Evolutionary conservation across 2,113 vertebrate species (phyloP), one percentile per base, ranked within the genome.

Genomic region (Saccopteryx bilineata): DNA sequence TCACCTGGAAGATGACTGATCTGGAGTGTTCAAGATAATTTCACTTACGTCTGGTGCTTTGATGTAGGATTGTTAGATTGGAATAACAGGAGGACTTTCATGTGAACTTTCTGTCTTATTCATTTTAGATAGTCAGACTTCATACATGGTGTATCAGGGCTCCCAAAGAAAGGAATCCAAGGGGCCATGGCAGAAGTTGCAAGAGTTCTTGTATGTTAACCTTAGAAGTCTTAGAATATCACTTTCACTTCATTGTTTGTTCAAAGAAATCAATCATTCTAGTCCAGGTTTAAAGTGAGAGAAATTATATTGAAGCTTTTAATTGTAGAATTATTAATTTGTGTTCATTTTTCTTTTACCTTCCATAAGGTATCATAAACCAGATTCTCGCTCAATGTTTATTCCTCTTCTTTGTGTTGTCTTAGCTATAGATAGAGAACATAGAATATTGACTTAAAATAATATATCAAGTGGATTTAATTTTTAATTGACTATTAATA

Each of bases 131-230:
- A 19, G 4, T 14, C 31, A 31, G 2, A 33, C 19, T 65, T 68
- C 28, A 46, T 68, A 8, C 0, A 15, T n/a, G 9, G 10, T 66
- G 31, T 4, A 33, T 28, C 11, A 21, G 18, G 10, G 0, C 3
- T 65, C 21, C 69, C 75, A 31, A 39, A 83, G 24, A 89, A 19
- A 66, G 7, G 23, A 2, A 74, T 79, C 24, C 7, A 52, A 52
- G 2, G 39, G 14, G 39, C 2, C 21, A 7, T n/a, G 23, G 4
- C 15, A 75, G 68, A 79, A 63, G 17, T 9, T 58, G 15, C 0
- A 76, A 75, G 7, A 60, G 61, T 81, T 76, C 9, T 95, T 60
- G 17, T 15, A 24, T 89, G 17, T 7, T 68, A 80, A 2, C 7
- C n/a, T 91, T 74, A 23, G 24, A 60, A 72, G n/a, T 78, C 14